Base-by-base conservation (phyloP, 1,140 invertebrate species). In the Caenorhabditis tropicalis region DNA sequence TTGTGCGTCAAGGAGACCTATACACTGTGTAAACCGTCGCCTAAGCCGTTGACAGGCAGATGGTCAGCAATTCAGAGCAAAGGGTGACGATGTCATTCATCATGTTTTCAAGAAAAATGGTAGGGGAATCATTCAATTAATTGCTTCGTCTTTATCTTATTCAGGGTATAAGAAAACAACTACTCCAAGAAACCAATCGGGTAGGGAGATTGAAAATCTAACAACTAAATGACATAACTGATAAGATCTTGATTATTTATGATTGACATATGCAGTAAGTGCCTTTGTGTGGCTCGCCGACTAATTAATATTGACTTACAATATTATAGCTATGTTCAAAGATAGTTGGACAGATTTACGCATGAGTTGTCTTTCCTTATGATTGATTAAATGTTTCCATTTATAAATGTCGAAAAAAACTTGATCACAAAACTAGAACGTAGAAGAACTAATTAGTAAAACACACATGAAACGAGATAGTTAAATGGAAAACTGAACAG, bases 41-140 rank as follows among this genome's bases (percentile, higher is more conserved):
- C 33, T 21, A 16, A 15, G 19, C 16, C 10, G 29, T 74, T 31
- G 65, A 74, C 65, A 74, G 65, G 36, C 65, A 74, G 65, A 74
- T 74, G 65, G 65, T 19, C 36, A 39, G n/a, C 29, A 36, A 65
- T 65, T 65, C 31, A n/a, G 65, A 74, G 65, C 65, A 74, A 74
- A 43, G 33, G 65, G 65, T 43, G 65, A 74, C 65, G n/a, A 43
- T 74, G 7, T 24, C 36, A 74, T 46, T 74, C 36, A 74, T 74
- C 65, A 74, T 74, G 65, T 27, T 74, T 74, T 74, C 27, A 33
- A 19, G 29, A 24, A 12, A 36, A 36, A 43, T 43, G n/a, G 36
- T 21, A 4, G 9, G 29, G 53, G 29, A 56, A 24, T 27, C 53
- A 24, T 16, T 27, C n/a, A 43, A 43, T 56, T 29, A 9, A 27